Evolutionary conservation across 2,797 vertebrate genomes (phyloP), one percentile per base, ranked within the genome.

Genomic region (Galaxias olidus): DNA sequence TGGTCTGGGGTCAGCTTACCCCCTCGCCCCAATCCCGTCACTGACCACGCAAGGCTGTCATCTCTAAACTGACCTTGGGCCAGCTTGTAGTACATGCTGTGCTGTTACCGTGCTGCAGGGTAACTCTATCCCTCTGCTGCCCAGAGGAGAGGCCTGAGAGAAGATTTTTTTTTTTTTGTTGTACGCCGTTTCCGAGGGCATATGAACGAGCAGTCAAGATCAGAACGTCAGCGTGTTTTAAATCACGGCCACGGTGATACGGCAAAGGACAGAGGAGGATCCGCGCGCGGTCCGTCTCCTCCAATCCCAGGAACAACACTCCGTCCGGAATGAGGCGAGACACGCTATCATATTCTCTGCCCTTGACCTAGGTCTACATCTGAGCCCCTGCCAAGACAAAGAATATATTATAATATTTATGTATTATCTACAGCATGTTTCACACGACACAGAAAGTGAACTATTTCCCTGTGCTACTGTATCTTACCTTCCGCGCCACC

Each of bases 191-290:
- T 62, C 43, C 18, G 18, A 52, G 40, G 40, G 10, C 13, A 56
- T 12, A 13, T 41, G 41, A 56, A 14, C 20, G 11, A 15, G 8
- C 9, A 18, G 19, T 40, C 19, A 9, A 17, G 13, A 40, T 5
- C 45, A 19, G 9, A 5, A 14, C 19, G 12, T 20, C 14, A 20
- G 13, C 19, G 9, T 19, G 59, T 49, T 56, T 14, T 2, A 55
- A 10, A 13, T 2, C 12, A 7, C 30, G 9, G 5, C 0, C 8
- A 49, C 46, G 6, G 46, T 48, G 46, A 61, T 14, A 10, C 58
- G 8, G 17, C 8, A 20, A 54, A 82, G 74, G 66, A 77, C 72
- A 73, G 66, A 68, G 61, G 68, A 54, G 10, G 11, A 75, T 68
- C 49, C 17, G 72, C 17, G 18, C 8, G 48, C 72, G 72, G 43